Evolutionary conservation across 2,113 vertebrate species (phyloP).

Genomic region (Mesitornis unicolor): DNA sequence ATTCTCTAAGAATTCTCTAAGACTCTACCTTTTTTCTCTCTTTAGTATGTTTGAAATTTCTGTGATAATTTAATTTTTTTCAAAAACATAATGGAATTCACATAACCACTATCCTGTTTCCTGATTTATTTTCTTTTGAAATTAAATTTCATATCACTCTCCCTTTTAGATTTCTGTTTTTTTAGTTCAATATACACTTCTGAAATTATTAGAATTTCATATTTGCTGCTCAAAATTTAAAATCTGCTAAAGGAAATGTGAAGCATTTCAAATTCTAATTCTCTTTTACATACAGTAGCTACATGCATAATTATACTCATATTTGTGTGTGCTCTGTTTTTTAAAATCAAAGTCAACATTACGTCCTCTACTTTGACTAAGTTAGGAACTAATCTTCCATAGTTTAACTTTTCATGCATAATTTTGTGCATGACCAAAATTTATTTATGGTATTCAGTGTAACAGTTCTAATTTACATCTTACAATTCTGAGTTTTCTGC

Average conservation of each 20-base stretch:
- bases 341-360: neutral
- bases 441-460: neutral
- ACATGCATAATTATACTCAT: neutral
- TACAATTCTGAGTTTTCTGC: neutral
- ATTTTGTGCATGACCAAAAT: neutral
- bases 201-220: neutral
- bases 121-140: neutral
- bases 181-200: neutral
- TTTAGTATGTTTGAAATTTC: neutral
- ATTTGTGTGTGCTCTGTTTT: neutral
- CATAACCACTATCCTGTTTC: neutral
- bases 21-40: neutral
- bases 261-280: neutral
- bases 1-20: no score
- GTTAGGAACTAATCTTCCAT: neutral
- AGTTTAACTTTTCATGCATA: neutral
- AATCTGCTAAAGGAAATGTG: neutral
- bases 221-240: neutral
- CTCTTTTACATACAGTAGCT: neutral
- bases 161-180: neutral
- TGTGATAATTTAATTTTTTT: neutral
- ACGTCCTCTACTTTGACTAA: neutral
- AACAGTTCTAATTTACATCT: neutral
- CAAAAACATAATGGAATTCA: neutral
- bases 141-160: neutral